Base-by-base conservation (phyloP, 2,113 vertebrate genomes). In the Grammomys dolichurus region DNA sequence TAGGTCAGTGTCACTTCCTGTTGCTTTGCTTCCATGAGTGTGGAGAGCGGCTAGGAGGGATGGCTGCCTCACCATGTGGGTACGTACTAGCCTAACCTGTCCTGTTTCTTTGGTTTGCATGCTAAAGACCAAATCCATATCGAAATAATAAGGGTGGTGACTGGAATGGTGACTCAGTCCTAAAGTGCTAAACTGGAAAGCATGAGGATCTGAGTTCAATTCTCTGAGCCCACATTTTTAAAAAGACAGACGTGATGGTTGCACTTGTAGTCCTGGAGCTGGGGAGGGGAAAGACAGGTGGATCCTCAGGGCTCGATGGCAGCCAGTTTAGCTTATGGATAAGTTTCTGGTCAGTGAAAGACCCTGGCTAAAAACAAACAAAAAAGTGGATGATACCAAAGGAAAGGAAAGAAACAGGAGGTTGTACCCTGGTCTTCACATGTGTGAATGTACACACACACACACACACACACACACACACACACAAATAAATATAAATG, bases 1-100 rank as follows among this genome's bases (percentile, higher is more conserved):
- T 31, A 75, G 56, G 90, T 77, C 96, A n/a, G n/a, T 31, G 89
- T 90, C 85, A 72, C 80, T 92, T 96, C 97, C 90, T 90, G 90
- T 69, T 19, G 87, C 92, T 87, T 81, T 43, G 91, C 54, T 84
- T 65, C 86, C 31, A 22, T 0, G 22, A 0, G 10, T 19, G 31
- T 43, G n/a, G 36, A 10, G n/a, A 65, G 11, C 48, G 24, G 7
- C 43, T 9, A n/a, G 73, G 76, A 80, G n/a, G 46, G n/a, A 20
- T 4, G 40, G 17, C 54, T n/a, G 80, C 67, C 65, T 80, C 13
- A 19, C 22, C 5, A 2, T 0, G 12, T 24, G 28, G 54, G 12
- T 4, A 33, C 33, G 3, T 17, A 31, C 48, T 22, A 75, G 69
- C n/a, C 70, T 54, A 22, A 92, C 40, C 54, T 28, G 36, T 2